A percentile compares a stretch with the other conserved stretches of the same genome.
phyloP scores from a whole-genome alignment of 2,797 vertebrate species.

The Melanotaenia pygmaea region DNA sequence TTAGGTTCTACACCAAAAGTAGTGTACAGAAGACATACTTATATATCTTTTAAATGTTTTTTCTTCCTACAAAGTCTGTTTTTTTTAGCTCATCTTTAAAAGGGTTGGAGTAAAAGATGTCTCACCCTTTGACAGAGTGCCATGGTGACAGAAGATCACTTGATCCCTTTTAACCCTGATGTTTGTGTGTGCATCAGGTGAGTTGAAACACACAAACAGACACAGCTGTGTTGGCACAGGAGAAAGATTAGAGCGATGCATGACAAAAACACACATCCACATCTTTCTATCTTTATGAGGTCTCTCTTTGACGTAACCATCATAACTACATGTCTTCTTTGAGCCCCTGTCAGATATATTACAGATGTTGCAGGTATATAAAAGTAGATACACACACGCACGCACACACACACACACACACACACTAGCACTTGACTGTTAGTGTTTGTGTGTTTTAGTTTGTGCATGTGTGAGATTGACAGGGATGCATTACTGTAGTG shows the following conservation, averaged over 20 bases:
- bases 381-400: not conserved
- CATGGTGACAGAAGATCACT: slow-evolving; percentile 4
- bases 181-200: slow-evolving; percentile 22
- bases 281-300: not conserved
- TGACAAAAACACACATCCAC: not conserved
- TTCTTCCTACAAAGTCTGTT: not conserved
- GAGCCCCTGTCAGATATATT: not conserved
- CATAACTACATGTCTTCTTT: not conserved
- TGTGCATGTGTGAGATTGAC: slow-evolving; percentile 54
- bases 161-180: slow-evolving; percentile 19
- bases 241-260: slow-evolving; percentile 31
- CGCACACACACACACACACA: not conserved
- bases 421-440: slow-evolving; percentile 6
- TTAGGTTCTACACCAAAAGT: not conserved
- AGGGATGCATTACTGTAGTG: slow-evolving; percentile 54
- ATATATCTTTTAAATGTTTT: too few relatives aligned
- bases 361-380: not conserved
- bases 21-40: not conserved
- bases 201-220: slow-evolving; percentile 27
- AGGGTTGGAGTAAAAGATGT: not conserved
- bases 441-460: slow-evolving; percentile 18
- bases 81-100: not conserved
- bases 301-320: not conserved
- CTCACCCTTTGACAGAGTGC: not conserved
- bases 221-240: slow-evolving; percentile 36